These are phyloP conservation scores for Jacana jacana DNA, from an alignment of 2,113 vertebrate genomes.

Conservation along the genomic window DNA sequence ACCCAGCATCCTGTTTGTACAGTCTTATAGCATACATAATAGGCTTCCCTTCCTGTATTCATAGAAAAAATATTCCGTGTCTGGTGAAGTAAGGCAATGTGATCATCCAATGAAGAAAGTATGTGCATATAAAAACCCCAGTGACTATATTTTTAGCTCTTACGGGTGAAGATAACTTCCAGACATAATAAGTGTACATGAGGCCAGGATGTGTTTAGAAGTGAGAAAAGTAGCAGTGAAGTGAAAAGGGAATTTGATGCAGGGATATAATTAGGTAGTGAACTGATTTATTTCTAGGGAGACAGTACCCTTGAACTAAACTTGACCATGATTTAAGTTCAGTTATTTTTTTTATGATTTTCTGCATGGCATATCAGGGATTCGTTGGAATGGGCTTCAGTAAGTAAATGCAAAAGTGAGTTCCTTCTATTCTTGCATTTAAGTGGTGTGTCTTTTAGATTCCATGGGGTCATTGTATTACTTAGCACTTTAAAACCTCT, in stretches of 20 bases:
- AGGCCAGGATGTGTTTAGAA: background rate
- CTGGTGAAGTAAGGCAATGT: background rate
- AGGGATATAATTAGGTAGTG: background rate
- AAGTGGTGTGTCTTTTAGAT: background rate
- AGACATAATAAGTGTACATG: background rate
- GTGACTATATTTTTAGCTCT: background rate
- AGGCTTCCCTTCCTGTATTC: constrained; percentile 25
- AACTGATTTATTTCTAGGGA: background rate
- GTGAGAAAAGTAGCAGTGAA: background rate
- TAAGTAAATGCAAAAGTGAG: background rate
- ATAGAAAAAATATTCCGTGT: background rate
- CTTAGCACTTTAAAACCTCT: background rate
- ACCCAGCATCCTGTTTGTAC: constrained; percentile 43
- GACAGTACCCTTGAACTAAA: background rate
- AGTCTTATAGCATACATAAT: background rate
- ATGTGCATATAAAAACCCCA: background rate
- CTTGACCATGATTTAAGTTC: background rate
- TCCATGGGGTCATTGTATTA: background rate
- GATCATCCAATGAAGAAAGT: background rate
- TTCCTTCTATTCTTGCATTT: background rate
- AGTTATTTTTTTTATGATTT: background rate
- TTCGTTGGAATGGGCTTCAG: background rate
- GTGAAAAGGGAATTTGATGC: background rate
- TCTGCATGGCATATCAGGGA: background rate
- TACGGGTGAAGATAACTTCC: background rate